A percentile compares a stretch with the other conserved stretches of the same genome.
Evolutionary conservation across 2,113 vertebrate genomes (phyloP).

Genomic region (Phoxinus phoxinus): DNA sequence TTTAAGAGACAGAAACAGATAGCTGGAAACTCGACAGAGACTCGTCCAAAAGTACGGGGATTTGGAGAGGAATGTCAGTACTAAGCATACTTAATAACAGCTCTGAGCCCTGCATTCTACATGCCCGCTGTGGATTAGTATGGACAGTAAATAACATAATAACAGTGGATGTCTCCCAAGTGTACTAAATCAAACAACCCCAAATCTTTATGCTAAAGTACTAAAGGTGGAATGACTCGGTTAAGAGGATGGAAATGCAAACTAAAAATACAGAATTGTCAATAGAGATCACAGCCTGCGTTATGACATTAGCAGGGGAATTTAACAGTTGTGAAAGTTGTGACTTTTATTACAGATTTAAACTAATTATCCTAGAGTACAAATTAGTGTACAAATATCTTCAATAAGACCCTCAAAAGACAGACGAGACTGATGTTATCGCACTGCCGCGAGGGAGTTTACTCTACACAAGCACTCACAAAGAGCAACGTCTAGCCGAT

Average conservation of each 20-base stretch:
- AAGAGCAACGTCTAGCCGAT: background rate
- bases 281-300: background rate
- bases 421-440: slow-evolving; percentile 7
- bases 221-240: slow-evolving; percentile 13
- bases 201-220: slow-evolving; percentile 6
- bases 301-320: background rate
- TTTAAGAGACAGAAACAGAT: background rate
- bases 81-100: slow-evolving; percentile 42
- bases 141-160: slow-evolving; percentile 38
- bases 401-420: background rate
- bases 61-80: slow-evolving; percentile 32
- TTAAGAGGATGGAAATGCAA: background rate
- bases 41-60: slow-evolving; percentile 23
- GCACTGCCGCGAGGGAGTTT: background rate
- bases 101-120: slow-evolving; percentile 32
- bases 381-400: background rate
- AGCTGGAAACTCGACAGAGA: slow-evolving; percentile 3
- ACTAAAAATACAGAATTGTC: background rate
- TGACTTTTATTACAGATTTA: background rate
- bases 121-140: slow-evolving; percentile 27
- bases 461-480: slow-evolving; percentile 10
- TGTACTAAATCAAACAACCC: slow-evolving; percentile 28
- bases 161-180: slow-evolving; percentile 14
- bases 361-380: background rate
- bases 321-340: background rate